Evolutionary conservation across 2,113 vertebrate genomes (phyloP).

Genomic region (Oncorhynchus tshawytscha): DNA sequence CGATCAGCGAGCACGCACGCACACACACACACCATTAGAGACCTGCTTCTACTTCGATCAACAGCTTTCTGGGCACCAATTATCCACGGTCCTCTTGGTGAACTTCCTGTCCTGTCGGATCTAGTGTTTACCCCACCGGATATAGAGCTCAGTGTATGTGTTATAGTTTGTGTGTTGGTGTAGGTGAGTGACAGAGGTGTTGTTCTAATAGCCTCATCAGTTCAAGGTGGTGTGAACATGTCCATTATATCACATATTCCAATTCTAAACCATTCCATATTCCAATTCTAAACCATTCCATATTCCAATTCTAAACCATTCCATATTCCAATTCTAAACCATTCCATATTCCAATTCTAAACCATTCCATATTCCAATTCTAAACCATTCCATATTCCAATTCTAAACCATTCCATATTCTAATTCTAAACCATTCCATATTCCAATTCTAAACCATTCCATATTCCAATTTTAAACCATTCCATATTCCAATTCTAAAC

Average conservation of each 20-base stretch:
- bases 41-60: not conserved
- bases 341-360: too few species aligned
- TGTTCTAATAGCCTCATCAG: conserved; percentile 17
- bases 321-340: too few species aligned
- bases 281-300: too few species aligned
- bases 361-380: not conserved
- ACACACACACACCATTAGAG: too few species aligned
- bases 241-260: not conserved
- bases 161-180: conserved; percentile 11
- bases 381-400: conserved; percentile 10
- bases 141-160: conserved; percentile 24
- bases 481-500: too few species aligned
- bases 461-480: too few species aligned
- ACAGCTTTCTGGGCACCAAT: not conserved
- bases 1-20: too few species aligned
- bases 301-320: too few species aligned
- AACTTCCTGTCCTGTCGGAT: not conserved
- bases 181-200: not conserved
- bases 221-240: conserved; percentile 22
- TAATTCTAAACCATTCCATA: too few species aligned
- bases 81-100: not conserved
- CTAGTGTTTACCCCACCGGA: conserved; percentile 38
- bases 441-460: too few species aligned
- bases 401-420: too few species aligned
- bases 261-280: not conserved